Base-by-base conservation (phyloP, 2,888 invertebrate species). In the Kryphioiulus occultus region DNA sequence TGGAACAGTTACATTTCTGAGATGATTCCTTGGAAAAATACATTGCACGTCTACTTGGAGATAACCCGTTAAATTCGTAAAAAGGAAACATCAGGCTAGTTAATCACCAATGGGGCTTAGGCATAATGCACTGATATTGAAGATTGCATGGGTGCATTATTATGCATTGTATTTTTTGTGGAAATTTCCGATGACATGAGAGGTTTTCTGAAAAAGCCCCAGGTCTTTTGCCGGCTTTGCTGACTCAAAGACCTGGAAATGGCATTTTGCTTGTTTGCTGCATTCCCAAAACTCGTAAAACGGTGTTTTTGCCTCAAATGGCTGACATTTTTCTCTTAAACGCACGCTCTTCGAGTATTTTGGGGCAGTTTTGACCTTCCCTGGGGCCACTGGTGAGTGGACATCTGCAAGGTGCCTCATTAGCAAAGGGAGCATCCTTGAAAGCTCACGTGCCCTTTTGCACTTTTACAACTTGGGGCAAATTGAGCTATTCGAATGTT, bases 221-320 rank as follows among this genome's bases (percentile, higher is more conserved):
- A 15, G 68, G 68, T 26, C 68, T 12, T 68, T 68, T 68, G 26
- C 68, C 68, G 26, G 68, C 10, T 68, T 26, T 26, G 10, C 12
- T 10, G 10, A 26, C 10, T 68, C 68, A 68, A 68, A 68, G 26
- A n/a, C 68, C 19, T 68, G 10, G 15, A 68, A 68, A 68, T 68
- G 26, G 26, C 68, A 68, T 68, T 68, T 26, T 68, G 68, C 26
- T 68, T 68, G 68, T 68, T 68, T 39, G 26, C 26, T 26, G 26
- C 26, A 68, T 68, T 68, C 68, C 10, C 26, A n/a, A 68, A 68
- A 26, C 68, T 68, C 68, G 68, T 68, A 68, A 68, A 68, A 68
- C 26, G 10, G 26, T 26, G 68, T 26, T 26, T 68, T 26, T 26
- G 26, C 26, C 68, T 26, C 30, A 26, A 68, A 68, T 68, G 68